phyloP scores from a whole-genome alignment of 1,140 invertebrate species.

The Eciton burchellii region DNA sequence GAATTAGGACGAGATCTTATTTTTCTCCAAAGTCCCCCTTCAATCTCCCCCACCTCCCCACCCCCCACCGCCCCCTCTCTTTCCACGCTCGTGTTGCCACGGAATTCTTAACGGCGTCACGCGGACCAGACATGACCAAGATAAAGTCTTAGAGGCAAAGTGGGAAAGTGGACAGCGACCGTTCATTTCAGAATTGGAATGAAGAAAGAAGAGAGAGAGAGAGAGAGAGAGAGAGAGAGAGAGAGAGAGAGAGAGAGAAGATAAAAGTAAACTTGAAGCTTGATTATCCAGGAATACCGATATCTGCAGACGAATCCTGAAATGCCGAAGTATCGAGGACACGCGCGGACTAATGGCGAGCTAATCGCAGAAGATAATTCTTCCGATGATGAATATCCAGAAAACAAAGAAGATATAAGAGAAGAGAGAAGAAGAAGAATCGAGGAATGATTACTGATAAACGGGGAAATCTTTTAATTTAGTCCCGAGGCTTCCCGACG shows the following conservation, averaged over 20 bases:
- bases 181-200: too few relatives aligned
- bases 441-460: too few relatives aligned
- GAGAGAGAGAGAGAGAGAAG: constrained; percentile 1
- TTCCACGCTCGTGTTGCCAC: neutral
- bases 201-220: too few relatives aligned
- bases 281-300: neutral
- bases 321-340: neutral
- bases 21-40: too few relatives aligned
- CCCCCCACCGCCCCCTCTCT: too few relatives aligned
- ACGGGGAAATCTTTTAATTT: too few relatives aligned
- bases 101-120: constrained; percentile 4
- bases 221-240: too few relatives aligned
- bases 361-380: neutral
- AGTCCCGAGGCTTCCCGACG: neutral
- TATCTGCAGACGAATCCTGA: neutral
- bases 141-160: constrained; percentile 33
- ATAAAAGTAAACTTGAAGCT: neutral
- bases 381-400: neutral
- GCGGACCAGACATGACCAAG: constrained; percentile 17
- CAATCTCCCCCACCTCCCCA: too few relatives aligned
- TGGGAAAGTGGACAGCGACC: neutral
- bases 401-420: neutral
- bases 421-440: neutral
- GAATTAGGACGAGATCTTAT: neutral
- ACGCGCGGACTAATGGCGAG: neutral